Base-by-base conservation (phyloP, 2,113 vertebrate genomes). In the Sander lucioperca region DNA sequence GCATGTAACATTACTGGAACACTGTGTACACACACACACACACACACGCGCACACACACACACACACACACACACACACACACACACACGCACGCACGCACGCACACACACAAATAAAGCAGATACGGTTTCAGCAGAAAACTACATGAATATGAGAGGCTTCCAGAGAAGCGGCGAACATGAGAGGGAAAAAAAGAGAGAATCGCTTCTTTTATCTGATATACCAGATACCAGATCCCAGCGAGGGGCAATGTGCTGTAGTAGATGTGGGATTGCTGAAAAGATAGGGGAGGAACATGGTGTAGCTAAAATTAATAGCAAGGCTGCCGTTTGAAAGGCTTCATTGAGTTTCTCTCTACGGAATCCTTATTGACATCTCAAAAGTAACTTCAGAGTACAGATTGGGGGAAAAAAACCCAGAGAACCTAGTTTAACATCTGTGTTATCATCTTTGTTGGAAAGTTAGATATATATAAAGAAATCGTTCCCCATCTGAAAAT, bases 271-370 rank as follows among this genome's bases (percentile, higher is more conserved):
- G 67, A 50, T 53, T 61, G 64, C 83, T 59, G 23, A 71, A 65
- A 71, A 77, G 81, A 88, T 84, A 85, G 54, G 58, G 56, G 30
- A 47, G 36, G 70, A 91, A 90, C 69, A 87, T 13, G 48, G 13
- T 84, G 88, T 62, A 74, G 83, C 75, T 64, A 23, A 88, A 91
- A 79, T 90, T 72, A 89, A 89, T 82, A 78, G 62, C 68, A 66
- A 66, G 71, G 50, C 74, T 66, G 74, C 33, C 6, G 48, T 72
- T 80, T 88, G 69, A 85, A 72, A 85, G 25, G 48, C 65, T 80
- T 75, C 77, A 51, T 53, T 69, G 74, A 69, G 77, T 67, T 87
- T 27, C 74, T 56, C 69, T 81, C 62, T 0, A 27, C 63, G 54
- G 58, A 63, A 76, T 61, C 74, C 54, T 19, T 64, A 82, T 45